Conservation (phyloP, 2,113 vertebrate species). For the Misgurnus anguillicaudatus region DNA sequence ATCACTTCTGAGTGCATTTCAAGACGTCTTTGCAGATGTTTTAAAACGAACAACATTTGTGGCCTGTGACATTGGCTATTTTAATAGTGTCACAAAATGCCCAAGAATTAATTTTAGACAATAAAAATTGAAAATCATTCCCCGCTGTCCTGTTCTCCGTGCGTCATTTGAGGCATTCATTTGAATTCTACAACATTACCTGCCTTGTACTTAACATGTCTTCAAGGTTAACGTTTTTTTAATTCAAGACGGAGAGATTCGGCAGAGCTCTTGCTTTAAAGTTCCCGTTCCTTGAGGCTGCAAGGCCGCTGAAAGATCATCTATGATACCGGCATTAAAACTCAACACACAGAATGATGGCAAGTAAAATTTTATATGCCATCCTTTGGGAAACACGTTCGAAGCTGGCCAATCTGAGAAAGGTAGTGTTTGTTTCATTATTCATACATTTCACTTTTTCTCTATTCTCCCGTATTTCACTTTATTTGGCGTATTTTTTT, state of each 20-base stretch:
- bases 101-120: constrained; percentile 37
- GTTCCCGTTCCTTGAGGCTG: constrained; percentile 76
- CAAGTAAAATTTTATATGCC: constrained; percentile 80
- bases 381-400: constrained; percentile 71
- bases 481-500: constrained; percentile 68
- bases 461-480: constrained; percentile 23
- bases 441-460: constrained; percentile 1
- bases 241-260: constrained; percentile 77
- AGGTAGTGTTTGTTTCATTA: constrained; percentile 41
- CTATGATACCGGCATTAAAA: constrained; percentile 81
- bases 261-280: constrained; percentile 76
- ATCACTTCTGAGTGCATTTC: constrained; percentile 3
- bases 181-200: constrained; percentile 71
- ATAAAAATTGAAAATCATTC: constrained; percentile 36
- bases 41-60: constrained; percentile 30
- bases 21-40: constrained; percentile 8
- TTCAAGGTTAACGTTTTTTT: constrained; percentile 80
- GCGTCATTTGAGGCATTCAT: constrained; percentile 63
- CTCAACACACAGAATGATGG: constrained; percentile 79
- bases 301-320: constrained; percentile 69
- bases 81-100: constrained; percentile 39
- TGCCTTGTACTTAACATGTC: constrained; percentile 72
- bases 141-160: constrained; percentile 47
- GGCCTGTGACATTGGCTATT: constrained; percentile 30
- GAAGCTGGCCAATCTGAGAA: constrained; percentile 72